These are phyloP conservation scores for Belonocnema kinseyi DNA, from an alignment of 1,140 invertebrate genomes.

Conservation along the genomic window DNA sequence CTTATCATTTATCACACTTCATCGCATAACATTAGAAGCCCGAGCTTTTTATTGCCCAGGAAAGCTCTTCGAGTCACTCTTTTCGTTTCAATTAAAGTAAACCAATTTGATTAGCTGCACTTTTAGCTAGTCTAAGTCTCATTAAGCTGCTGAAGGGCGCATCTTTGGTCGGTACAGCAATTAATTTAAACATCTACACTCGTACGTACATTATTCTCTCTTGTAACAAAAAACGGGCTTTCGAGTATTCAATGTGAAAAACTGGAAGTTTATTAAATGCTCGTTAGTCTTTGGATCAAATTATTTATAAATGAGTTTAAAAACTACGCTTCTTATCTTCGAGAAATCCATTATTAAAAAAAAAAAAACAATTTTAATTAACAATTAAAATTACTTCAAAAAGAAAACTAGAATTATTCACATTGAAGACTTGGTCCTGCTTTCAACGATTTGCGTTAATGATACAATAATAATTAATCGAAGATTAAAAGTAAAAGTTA, in stretches of 20 bases:
- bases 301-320: neutral
- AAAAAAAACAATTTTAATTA: no score
- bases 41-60: constrained; percentile 13
- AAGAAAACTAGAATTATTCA: no score
- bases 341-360: constrained; percentile 22
- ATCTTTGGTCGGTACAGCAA: constrained; percentile 63
- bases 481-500: no score
- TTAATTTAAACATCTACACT: constrained; percentile 61
- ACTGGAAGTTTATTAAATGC: constrained; percentile 33
- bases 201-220: constrained; percentile 55
- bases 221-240: constrained; percentile 44
- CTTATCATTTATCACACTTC: constrained; percentile 39
- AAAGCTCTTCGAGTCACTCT: constrained; percentile 43
- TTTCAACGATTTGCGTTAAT: no score
- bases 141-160: constrained; percentile 38
- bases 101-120: constrained; percentile 36
- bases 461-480: no score
- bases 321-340: constrained; percentile 38
- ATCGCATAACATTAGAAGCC: constrained; percentile 35
- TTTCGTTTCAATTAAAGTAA: constrained; percentile 40
- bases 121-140: constrained; percentile 44
- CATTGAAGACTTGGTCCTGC: no score
- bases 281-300: constrained; percentile 36
- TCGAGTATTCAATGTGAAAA: constrained; percentile 42
- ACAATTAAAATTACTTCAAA: no score